These are phyloP conservation scores for Potorous gilbertii DNA, from an alignment of 2,797 vertebrate genomes.

Conservation along the genomic window DNA sequence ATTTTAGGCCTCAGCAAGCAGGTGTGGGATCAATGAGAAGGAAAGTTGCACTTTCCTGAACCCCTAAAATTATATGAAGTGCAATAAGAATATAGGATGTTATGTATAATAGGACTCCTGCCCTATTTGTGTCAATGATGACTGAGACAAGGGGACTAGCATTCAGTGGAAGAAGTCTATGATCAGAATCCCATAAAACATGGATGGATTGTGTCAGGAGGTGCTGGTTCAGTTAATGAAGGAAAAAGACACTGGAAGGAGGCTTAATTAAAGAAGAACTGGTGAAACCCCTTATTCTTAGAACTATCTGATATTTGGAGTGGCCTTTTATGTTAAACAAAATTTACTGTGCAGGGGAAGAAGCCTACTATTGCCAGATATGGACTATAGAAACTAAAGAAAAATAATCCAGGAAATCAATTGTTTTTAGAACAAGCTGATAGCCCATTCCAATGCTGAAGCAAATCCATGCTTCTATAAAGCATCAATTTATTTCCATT, in stretches of 20 bases:
- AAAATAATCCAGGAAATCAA: not conserved
- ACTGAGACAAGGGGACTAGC: not conserved
- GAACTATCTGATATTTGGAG: not conserved
- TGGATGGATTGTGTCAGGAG: not conserved
- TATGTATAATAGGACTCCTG: not conserved
- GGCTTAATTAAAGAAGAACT: not conserved
- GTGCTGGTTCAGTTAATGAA: not conserved
- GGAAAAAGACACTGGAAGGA: not conserved
- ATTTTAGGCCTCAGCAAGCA: not conserved
- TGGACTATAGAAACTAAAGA: not conserved
- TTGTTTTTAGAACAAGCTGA: not conserved
- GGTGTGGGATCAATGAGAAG: not conserved
- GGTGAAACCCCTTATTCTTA: not conserved
- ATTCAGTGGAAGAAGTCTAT: not conserved
- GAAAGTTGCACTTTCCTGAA: not conserved
- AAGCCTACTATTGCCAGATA: not conserved
- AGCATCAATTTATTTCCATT: not conserved
- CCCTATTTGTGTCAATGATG: not conserved
- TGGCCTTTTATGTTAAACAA: not conserved
- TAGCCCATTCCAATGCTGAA: not conserved
- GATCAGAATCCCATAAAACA: not conserved
- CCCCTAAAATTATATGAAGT: not conserved
- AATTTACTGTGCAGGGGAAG: not conserved
- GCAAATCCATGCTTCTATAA: not conserved
- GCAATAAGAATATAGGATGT: not conserved